Base-by-base conservation (phyloP, 2,113 vertebrate species). In the Emydocephalus ijimae region DNA sequence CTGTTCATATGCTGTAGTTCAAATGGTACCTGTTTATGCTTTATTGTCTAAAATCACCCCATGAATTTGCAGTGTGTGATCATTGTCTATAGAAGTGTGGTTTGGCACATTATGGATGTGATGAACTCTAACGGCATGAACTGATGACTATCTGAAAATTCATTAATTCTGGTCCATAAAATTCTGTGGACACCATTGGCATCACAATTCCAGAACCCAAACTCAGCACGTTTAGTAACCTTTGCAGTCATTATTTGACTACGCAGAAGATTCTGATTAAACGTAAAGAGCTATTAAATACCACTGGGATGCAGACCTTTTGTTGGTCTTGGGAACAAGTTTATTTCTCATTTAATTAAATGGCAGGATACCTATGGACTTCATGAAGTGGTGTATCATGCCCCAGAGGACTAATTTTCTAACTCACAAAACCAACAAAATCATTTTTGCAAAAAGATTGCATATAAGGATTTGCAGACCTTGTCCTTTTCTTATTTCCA, bases 1-100 rank as follows among this genome's bases (percentile, higher is more conserved):
- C 93, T 55, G 10, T 92, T 96, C 94, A 90, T 4, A 1, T 92
- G 87, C 90, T 96, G 91, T 85, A 93, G 57, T 34, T 91, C 64
- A 74, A 95, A 43, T 59, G 94, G 94, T 96, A 94, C 69, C 90
- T 96, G 91, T 93, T 96, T 95, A 95, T 97, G 96, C 93, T 90
- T 93, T 95, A 57, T 48, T 9, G 94, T 94, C 52, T 91, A 45
- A 69, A 92, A 89, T 43, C 74, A 6, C n/a, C 89, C 29, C 89
- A 92, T 61, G 24, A 55, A 91, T 95, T 95, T 95, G 20, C 11
- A 56, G 11, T 15, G 0, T 57, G 54, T 26, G 1, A 39, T 93
- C 91, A 56, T 5, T 89, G 23, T 59, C 15, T 91, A 11, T 24
- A 5, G 29, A 59, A 90, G 34, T 4, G 57, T 45, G 57, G 9